Evolutionary conservation across 2,113 vertebrate species (phyloP), one percentile per base, ranked within the genome.

Genomic region (Neolamprologus longior): DNA sequence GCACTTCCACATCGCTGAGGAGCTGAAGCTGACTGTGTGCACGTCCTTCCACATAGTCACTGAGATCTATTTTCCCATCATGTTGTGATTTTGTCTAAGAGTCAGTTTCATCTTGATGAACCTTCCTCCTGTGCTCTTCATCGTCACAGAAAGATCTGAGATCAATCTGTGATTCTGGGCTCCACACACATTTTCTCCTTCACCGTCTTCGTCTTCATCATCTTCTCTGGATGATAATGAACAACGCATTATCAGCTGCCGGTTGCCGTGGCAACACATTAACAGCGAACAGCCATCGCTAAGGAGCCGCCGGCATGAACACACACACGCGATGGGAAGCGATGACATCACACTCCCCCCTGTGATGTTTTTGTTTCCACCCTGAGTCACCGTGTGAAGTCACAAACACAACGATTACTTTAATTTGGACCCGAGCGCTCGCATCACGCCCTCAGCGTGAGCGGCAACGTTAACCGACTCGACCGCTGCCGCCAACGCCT

Each of bases 251-350:
- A 90, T 42, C 17, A 10, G 63, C 24, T 33, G 85, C n/a, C 19
- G 15, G 91, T 93, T 83, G 86, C 87, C 8, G 1, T 50, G 82
- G 92, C 3, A 26, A 90, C 92, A 86, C 61, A 90, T 91, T 87
- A 91, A 52, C 57, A 11, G 86, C n/a, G 1, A 76, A 17, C 53
- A 26, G 28, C 61, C 14, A 45, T 88, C 33, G 21, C 86, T 33
- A 80, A 33, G 86, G 86, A 85, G 83, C 81, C 3, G 17, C 61
- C 55, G 88, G 88, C 80, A 92, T 13, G 83, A 66, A 53, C 71
- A 84, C 84, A 86, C 71, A 80, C 66, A 37, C 55, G 15, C 84
- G 86, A 81, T 78, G 73, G 80, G 21, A 33, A 4, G 57, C 26
- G 83, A 81, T 89, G 92, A 92, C 90, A 47, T 90, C 79, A 85